These are phyloP conservation scores for Aleiodes sp. DNA, from an alignment of 1,140 invertebrate genomes.

Conservation along the genomic window DNA sequence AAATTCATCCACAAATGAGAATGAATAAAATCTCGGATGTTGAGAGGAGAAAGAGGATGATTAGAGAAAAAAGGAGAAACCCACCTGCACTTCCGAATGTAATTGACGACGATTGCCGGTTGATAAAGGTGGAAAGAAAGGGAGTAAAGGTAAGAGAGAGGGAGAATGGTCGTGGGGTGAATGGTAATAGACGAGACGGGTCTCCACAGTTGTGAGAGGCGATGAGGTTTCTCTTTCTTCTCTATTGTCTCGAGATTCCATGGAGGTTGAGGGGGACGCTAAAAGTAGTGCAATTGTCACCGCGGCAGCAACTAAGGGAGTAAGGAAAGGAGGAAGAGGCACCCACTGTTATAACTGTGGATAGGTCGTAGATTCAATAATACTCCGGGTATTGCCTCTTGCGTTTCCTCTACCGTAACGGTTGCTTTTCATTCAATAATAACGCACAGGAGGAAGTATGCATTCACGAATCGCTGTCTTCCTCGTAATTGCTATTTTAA, in stretches of 20 bases:
- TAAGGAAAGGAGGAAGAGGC: neutral
- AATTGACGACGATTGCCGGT: slow-evolving; percentile 4
- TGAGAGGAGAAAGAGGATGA: no score
- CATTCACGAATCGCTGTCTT: neutral
- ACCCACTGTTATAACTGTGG: neutral
- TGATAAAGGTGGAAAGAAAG: neutral
- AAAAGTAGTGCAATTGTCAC: slow-evolving; percentile 1
- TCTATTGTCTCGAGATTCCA: neutral
- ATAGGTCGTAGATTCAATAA: slow-evolving; percentile 16
- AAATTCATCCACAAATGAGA: neutral
- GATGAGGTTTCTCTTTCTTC: neutral
- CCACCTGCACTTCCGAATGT: slow-evolving; percentile 1
- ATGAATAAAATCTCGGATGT: neutral
- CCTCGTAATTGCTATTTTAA: neutral
- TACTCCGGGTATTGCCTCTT: slow-evolving; percentile 9
- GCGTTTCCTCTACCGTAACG: slow-evolving; percentile 2
- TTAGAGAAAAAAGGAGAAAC: neutral
- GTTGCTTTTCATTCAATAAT: slow-evolving; percentile 11
- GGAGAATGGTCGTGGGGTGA: neutral
- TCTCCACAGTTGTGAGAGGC: neutral
- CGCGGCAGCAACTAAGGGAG: neutral
- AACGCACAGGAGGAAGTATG: neutral
- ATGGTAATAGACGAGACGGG: slow-evolving; percentile 4
- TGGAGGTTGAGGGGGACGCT: neutral
- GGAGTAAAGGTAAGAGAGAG: no score